Conservation (phyloP, 1,140 invertebrate species). For the Drosophila insularis region DNA sequence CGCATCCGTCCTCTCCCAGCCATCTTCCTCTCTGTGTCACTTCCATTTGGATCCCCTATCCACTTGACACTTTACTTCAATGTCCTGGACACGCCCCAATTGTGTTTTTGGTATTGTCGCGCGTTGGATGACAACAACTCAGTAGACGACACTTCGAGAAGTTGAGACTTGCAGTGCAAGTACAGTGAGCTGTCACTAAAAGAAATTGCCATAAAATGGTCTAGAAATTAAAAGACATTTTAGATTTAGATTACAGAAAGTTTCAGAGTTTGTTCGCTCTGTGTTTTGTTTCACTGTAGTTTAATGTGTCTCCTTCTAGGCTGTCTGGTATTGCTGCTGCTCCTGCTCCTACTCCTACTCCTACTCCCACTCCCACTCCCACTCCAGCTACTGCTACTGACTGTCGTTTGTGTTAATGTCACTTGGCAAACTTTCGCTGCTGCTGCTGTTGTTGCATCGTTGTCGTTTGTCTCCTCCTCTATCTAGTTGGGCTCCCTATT, state of each 20-base stretch:
- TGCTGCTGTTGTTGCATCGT: neutral
- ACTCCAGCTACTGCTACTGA: conserved; percentile 8
- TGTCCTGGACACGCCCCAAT: conserved; percentile 71
- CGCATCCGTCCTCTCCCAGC: neutral
- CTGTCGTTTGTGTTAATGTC: conserved; percentile 70
- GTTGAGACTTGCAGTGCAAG: conserved; percentile 22
- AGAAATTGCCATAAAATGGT: no score
- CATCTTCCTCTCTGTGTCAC: neutral
- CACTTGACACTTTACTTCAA: conserved; percentile 19
- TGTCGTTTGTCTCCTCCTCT: conserved; percentile 28
- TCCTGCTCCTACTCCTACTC: conserved; percentile 14
- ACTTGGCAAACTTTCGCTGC: conserved; percentile 75
- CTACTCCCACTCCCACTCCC: conserved; percentile 17
- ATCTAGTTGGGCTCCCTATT: no score
- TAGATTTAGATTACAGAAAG: no score
- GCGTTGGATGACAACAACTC: conserved; percentile 68
- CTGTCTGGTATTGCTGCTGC: conserved; percentile 27
- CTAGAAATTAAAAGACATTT: no score
- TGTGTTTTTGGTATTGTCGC: conserved; percentile 79
- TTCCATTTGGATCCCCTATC: neutral
- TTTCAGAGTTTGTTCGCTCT: conserved; percentile 14
- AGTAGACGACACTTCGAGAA: conserved; percentile 47
- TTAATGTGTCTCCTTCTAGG: conserved; percentile 47
- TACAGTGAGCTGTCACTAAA: neutral
- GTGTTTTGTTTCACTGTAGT: conserved; percentile 32